Conservation (phyloP, 2,113 vertebrate genomes). For the Trochalopteron elliotii region DNA sequence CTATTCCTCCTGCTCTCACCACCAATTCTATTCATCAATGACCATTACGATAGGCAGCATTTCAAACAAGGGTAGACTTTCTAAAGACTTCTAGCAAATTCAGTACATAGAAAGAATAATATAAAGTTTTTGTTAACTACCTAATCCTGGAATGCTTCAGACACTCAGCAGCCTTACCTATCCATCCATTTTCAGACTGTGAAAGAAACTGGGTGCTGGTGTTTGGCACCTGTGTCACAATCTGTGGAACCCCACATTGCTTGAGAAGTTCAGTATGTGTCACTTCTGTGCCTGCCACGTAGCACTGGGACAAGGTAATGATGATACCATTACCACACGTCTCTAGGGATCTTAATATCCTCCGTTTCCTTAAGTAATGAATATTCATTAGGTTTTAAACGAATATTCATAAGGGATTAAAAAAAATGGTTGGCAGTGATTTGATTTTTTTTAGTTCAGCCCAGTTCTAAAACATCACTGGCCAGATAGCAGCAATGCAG, state of each 20-base stretch:
- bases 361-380: accelerated
- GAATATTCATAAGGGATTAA: not conserved
- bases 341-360: not conserved
- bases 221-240: not conserved
- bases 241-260: accelerated
- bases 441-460: not conserved
- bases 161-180: not conserved
- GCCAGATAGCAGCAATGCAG: not conserved
- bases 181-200: not conserved
- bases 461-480: not conserved
- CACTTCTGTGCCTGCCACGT: not conserved
- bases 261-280: not conserved
- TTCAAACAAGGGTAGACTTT: not conserved
- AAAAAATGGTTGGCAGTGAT: not conserved
- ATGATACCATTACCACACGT: not conserved
- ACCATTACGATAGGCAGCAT: not conserved
- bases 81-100: not conserved
- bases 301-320: not conserved
- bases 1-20: not conserved
- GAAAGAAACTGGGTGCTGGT: not conserved
- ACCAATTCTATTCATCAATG: not conserved
- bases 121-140: not conserved
- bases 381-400: not conserved
- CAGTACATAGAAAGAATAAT: not conserved
- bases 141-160: not conserved